Evolutionary conservation across 1,140 invertebrate species (phyloP).

Genomic region (Tetragnatha versicolor): DNA sequence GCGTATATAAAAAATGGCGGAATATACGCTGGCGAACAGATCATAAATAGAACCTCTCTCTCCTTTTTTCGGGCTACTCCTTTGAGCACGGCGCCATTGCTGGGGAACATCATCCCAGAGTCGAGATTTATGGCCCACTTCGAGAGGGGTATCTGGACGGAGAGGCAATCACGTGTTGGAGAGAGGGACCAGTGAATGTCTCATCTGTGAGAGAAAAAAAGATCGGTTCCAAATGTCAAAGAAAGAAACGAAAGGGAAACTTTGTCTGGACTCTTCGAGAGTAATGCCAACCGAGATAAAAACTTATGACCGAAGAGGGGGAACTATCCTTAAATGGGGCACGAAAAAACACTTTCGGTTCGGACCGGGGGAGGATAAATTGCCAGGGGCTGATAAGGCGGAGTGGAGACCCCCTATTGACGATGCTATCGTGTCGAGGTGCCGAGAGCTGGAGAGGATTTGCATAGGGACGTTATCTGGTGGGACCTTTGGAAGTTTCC

Average conservation of each 20-base stretch:
- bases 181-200: conserved; percentile 28
- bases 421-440: no score
- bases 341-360: conserved; percentile 41
- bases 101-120: conserved; percentile 34
- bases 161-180: conserved; percentile 27
- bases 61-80: not conserved
- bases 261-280: conserved; percentile 6
- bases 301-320: conserved; percentile 37
- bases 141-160: conserved; percentile 31
- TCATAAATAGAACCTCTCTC: conserved; percentile 28
- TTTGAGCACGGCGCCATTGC: conserved; percentile 10
- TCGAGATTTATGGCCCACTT: conserved; percentile 41
- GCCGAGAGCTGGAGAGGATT: no score
- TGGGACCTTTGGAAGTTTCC: no score
- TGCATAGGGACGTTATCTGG: no score
- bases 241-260: conserved; percentile 17
- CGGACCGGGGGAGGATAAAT: conserved; percentile 24
- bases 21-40: conserved; percentile 31
- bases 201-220: conserved; percentile 6
- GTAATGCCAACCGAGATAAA: conserved; percentile 20
- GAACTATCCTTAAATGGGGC: conserved; percentile 32
- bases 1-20: conserved; percentile 20
- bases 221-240: conserved; percentile 43
- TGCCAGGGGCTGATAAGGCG: conserved; percentile 20
- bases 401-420: not conserved